These are phyloP conservation scores for Plecotus auritus DNA, from an alignment of 2,113 vertebrate species.

Conservation along the genomic window DNA sequence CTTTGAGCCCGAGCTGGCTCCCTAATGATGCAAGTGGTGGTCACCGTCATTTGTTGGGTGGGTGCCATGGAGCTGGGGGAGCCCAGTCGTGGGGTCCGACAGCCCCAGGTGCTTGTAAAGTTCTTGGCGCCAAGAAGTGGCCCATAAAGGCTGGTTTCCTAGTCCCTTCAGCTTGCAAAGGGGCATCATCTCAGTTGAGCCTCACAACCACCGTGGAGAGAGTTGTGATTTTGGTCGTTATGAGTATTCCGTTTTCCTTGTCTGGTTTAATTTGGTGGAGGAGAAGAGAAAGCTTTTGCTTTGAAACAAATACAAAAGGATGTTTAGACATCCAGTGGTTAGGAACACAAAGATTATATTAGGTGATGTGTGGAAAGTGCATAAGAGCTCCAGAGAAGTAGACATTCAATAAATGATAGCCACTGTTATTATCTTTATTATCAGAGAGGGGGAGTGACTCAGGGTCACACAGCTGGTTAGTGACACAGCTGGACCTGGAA, in stretches of 20 bases:
- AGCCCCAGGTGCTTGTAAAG: background rate
- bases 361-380: background rate
- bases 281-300: background rate
- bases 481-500: background rate
- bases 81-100: background rate
- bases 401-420: background rate
- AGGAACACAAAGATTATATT: background rate
- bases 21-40: fast-evolving
- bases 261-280: background rate
- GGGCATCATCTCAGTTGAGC: background rate
- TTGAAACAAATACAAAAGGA: background rate
- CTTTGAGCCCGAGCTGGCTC: background rate
- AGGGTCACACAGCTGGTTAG: background rate
- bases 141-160: background rate
- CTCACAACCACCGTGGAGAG: background rate
- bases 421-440: background rate
- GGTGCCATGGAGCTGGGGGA: background rate
- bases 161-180: background rate
- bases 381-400: background rate
- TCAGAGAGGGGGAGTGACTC: background rate
- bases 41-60: background rate
- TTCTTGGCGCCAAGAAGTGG: background rate
- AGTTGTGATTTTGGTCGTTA: background rate
- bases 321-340: background rate
- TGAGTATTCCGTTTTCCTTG: background rate